Evolutionary conservation across 2,797 vertebrate genomes (phyloP), one percentile per base, ranked within the genome.

Genomic region (Trichosurus vulpecula): DNA sequence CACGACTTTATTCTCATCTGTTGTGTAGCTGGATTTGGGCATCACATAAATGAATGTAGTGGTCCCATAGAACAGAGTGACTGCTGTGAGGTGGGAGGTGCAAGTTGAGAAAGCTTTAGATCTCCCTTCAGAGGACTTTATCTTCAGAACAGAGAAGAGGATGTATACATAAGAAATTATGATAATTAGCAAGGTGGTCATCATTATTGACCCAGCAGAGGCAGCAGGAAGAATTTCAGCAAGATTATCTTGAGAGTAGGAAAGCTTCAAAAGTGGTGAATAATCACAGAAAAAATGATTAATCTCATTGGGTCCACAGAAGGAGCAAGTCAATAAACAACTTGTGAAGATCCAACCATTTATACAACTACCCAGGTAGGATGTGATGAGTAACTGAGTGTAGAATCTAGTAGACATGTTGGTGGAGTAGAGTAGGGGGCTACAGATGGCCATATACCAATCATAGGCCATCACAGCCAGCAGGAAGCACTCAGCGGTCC

Each of bases 201-300:
- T 57, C 52, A 97, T 94, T 41, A 97, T 94, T 56, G 93, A 96
- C 3, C 98, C 97, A 5, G 97, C 97, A 55, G 96, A 94, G 2
- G 95, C 91, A 0, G 96, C 94, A 57, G 97, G 95, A 57, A 97
- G 92, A n/a, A 97, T 94, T 93, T 97, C 93, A 95, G 91, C 96
- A 74, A 94, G 90, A 66, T 95, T 56, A 29, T 27, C 25, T 56
- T 56, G 25, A 25, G 55, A 56, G 6, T 56, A 56, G 25, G 55
- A 56, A 27, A 56, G 55, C 6, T 56, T 27, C 55, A 56, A 56
- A 56, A 56, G 25, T 56, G 55, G 55, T 27, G 55, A 56, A 56
- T 56, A 56, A 96, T 98, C 98, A 95, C 98, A 97, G 91, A 98
- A 98, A 96, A 98, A 98, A 25, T 98, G 98, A 55, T 98, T 97